phyloP scores from a whole-genome alignment of 2,888 invertebrate species.

The Erebia palarica region DNA sequence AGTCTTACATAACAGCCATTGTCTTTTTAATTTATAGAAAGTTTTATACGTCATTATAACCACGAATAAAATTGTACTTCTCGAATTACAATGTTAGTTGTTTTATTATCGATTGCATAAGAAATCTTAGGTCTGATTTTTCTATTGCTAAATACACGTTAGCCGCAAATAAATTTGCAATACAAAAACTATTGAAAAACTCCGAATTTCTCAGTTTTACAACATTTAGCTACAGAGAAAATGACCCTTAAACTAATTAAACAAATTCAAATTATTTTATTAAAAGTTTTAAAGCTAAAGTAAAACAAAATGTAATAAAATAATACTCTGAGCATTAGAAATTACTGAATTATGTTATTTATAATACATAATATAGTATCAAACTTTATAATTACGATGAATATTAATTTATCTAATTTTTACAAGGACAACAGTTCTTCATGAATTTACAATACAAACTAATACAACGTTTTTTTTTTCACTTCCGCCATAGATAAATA shows the following conservation, averaged over 20 bases:
- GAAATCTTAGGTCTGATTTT: background rate
- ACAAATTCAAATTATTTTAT: background rate
- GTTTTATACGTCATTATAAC: constrained; percentile 5
- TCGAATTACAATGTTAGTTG: constrained; percentile 5
- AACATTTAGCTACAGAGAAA: too few relatives aligned
- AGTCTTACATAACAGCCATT: constrained; percentile 29
- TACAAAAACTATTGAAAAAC: too few relatives aligned
- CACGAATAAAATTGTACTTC: background rate
- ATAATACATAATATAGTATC: constrained; percentile 9
- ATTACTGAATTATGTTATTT: constrained; percentile 4
- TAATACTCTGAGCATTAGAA: constrained; percentile 37
- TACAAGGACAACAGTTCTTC: constrained; percentile 13
- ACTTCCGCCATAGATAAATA: constrained; percentile 20
- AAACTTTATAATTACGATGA: constrained; percentile 10
- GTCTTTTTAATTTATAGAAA: constrained; percentile 15
- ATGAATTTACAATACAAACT: constrained; percentile 25
- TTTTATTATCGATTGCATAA: background rate
- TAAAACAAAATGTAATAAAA: constrained; percentile 29
- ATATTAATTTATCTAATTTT: constrained; percentile 9
- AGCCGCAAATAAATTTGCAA: too few relatives aligned
- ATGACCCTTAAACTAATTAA: constrained; percentile 8
- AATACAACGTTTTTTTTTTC: constrained; percentile 19
- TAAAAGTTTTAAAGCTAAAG: constrained; percentile 24
- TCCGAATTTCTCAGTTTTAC: too few relatives aligned
- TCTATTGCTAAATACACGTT: too few relatives aligned